Base-by-base conservation (phyloP, 2,888 invertebrate species). In the Perizoma flavofasciatum region DNA sequence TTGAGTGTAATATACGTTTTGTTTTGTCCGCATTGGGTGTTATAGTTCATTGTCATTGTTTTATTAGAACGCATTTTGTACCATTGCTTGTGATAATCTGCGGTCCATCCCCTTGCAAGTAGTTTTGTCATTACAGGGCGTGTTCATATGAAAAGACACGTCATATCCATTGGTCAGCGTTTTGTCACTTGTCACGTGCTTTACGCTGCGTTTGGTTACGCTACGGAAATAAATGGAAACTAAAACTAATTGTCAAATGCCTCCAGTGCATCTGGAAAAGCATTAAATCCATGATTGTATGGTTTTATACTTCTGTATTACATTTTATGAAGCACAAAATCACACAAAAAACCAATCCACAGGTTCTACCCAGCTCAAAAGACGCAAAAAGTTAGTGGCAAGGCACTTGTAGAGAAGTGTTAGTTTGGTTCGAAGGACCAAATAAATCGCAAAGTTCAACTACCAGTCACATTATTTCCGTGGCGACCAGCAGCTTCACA, bases 401-500 rank as follows among this genome's bases (percentile, higher is more conserved):
- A 22, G 22, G 22, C 3, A 22, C 22, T 22, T 22, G 1, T 22
- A 22, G 22, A 22, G 22, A 22, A 1, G 22, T 22, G 1, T 22
- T 22, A 22, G 3, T 22, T 22, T 22, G 22, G 22, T 22, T 22
- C 22, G 34, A 50, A 50, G 51, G 51, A 44, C 44, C 22, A 44
- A 6, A 4, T 22, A 44, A 44, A 44, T 11, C 3, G 3, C 22
- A 22, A 22, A 22, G 22, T 22, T 22, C 22, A n/a, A n/a, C n/a
- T 4, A 7, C 37, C 37, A 6, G 6, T 37, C 49, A 47, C 61
- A 65, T 61, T 67, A 65, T 63, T 66, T 69, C 67, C 68, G 66
- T 63, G 67, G 59, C 68, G 65, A 62, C 66, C 65, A 60, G 70
- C 77, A 78, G 77, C 74, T 73, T 77, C 74, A 76, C 68, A 68